A percentile compares a stretch with the other conserved stretches of the same genome.
Evolutionary conservation across 1,140 invertebrate genomes (phyloP).

Genomic region (Cydia strobilella): DNA sequence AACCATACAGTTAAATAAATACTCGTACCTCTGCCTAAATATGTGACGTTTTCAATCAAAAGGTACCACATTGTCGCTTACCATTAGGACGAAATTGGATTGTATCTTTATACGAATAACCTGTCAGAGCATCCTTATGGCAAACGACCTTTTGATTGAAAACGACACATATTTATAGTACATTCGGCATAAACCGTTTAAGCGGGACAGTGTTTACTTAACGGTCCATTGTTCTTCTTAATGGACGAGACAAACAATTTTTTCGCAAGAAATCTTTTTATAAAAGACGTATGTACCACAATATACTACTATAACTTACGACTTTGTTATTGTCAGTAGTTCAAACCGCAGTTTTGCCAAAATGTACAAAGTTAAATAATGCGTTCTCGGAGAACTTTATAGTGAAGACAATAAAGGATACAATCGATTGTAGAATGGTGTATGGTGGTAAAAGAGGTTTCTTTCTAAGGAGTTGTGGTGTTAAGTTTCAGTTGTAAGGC

Average conservation of each 20-base stretch:
- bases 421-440: constrained; percentile 32
- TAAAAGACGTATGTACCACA: background rate
- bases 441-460: constrained; percentile 40
- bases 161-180: no score
- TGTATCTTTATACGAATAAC: no score
- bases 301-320: background rate
- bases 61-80: no score
- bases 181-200: constrained; percentile 39
- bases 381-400: constrained; percentile 27
- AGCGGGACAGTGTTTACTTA: constrained; percentile 64
- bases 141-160: no score
- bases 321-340: constrained; percentile 36
- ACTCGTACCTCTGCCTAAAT: no score
- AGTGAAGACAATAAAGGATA: background rate
- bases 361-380: constrained; percentile 42
- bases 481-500: constrained; percentile 62
- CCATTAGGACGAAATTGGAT: no score
- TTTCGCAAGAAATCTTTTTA: constrained; percentile 52
- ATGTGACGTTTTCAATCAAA: no score
- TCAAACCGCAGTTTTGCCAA: constrained; percentile 56
- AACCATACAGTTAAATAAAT: no score
- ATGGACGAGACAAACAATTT: constrained; percentile 70
- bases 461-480: constrained; percentile 56
- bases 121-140: no score
- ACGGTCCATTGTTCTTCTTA: constrained; percentile 69